phyloP scores from a whole-genome alignment of 1,140 invertebrate genomes.

The Hylaeus volcanicus region DNA sequence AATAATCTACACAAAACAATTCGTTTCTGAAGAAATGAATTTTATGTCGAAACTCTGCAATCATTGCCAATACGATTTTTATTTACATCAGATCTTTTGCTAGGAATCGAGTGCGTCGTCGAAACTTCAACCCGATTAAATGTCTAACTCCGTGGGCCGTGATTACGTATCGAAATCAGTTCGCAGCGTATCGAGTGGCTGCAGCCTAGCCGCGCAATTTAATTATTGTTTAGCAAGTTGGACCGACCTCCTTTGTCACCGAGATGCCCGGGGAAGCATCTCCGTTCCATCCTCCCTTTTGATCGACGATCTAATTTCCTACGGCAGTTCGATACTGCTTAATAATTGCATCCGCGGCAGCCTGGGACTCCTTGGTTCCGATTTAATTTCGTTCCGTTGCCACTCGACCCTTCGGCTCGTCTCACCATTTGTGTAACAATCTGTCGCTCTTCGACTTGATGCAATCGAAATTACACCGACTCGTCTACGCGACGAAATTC shows the following conservation, averaged over 20 bases:
- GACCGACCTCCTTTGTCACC: constrained; percentile 37
- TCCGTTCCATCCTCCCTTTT: neutral
- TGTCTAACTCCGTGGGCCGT: neutral
- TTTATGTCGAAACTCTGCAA: neutral
- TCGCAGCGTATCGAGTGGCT: constrained; percentile 3
- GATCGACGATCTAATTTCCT: constrained; percentile 50
- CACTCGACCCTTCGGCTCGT: neutral
- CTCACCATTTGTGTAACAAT: constrained; percentile 30
- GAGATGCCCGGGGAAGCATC: constrained; percentile 5
- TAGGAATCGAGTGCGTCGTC: neutral
- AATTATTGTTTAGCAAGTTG: constrained; percentile 51
- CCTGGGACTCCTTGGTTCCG: neutral
- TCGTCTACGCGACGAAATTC: neutral
- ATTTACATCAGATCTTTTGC: neutral
- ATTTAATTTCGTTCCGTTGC: constrained; percentile 17
- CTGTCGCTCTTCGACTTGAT: neutral
- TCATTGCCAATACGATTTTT: too few relatives aligned
- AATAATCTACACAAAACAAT: too few relatives aligned
- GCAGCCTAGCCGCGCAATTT: constrained; percentile 21
- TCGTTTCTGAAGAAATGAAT: too few relatives aligned
- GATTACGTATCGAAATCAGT: constrained; percentile 9
- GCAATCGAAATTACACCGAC: constrained; percentile 11
- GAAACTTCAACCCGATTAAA: neutral
- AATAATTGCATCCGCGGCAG: constrained; percentile 25
- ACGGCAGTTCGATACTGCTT: constrained; percentile 27